Evolutionary conservation across 2,797 vertebrate species (phyloP).

Genomic region (Apogon talboti): DNA sequence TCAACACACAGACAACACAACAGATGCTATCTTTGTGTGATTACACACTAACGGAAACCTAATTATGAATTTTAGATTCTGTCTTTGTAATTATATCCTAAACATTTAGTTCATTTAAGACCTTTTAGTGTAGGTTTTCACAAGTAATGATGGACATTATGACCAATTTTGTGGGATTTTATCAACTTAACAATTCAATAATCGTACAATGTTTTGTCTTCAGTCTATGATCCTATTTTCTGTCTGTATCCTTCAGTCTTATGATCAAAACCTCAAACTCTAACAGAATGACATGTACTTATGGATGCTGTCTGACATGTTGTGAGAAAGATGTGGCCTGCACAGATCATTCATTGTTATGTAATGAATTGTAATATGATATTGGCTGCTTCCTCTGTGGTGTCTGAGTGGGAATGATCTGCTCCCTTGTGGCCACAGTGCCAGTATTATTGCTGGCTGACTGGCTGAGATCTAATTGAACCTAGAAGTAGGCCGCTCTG

Average conservation of each 20-base stretch:
- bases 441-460: slow-evolving; percentile 48
- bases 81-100: too few relatives aligned
- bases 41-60: too few relatives aligned
- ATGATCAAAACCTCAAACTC: slow-evolving; percentile 1
- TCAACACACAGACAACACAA: too few relatives aligned
- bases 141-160: too few relatives aligned
- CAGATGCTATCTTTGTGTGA: too few relatives aligned
- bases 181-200: too few relatives aligned
- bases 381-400: slow-evolving; percentile 59
- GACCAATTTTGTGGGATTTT: too few relatives aligned
- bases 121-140: too few relatives aligned
- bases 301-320: not conserved
- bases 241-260: not conserved
- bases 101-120: too few relatives aligned
- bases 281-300: slow-evolving; percentile 1
- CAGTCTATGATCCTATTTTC: too few relatives aligned
- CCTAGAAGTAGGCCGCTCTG: slow-evolving; percentile 32
- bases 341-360: slow-evolving; percentile 47
- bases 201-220: too few relatives aligned
- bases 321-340: slow-evolving; percentile 17
- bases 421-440: slow-evolving; percentile 47
- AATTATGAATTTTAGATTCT: too few relatives aligned
- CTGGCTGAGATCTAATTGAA: slow-evolving; percentile 46
- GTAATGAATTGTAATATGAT: slow-evolving; percentile 58
- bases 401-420: slow-evolving; percentile 61